These are phyloP conservation scores for Schizothorax lantsangensis DNA, from an alignment of 2,797 vertebrate species.

Conservation along the genomic window DNA sequence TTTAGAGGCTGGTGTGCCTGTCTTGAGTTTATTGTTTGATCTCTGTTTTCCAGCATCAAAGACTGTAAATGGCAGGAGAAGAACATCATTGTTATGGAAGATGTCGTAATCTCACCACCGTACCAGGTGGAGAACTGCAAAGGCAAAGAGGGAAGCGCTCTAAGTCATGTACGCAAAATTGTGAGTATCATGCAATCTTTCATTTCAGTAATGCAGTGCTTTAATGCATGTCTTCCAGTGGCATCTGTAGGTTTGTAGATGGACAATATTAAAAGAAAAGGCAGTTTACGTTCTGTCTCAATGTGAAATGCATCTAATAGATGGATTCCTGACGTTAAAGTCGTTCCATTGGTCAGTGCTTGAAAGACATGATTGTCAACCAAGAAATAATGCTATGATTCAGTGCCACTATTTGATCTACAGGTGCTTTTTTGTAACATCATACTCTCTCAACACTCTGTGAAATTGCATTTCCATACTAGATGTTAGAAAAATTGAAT, in stretches of 20 bases:
- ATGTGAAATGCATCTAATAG: not conserved
- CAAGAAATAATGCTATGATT: not conserved
- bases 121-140: slow-evolving; percentile 99
- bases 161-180: slow-evolving; percentile 99
- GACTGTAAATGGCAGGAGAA: slow-evolving; percentile 99
- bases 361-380: not conserved
- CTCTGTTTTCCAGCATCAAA: slow-evolving; percentile 88
- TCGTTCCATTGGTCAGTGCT: not conserved
- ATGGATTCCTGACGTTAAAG: not conserved
- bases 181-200: slow-evolving; percentile 81
- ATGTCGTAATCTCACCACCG: slow-evolving; percentile 95
- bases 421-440: not conserved
- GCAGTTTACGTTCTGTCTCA: not conserved
- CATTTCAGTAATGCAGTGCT: not conserved
- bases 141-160: slow-evolving; percentile 99
- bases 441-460: not conserved
- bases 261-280: not conserved
- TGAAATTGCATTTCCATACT: not conserved
- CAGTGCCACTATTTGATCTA: not conserved
- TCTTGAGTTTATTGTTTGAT: not conserved
- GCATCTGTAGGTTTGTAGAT: not conserved
- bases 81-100: slow-evolving; percentile 99
- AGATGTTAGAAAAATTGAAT: not conserved
- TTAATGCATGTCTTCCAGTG: not conserved
- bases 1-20: not conserved